A percentile compares a stretch with the other conserved stretches of the same genome.
Evolutionary conservation across 2,888 invertebrate species (phyloP).

Genomic region (Petrolisthes manimaculis): DNA sequence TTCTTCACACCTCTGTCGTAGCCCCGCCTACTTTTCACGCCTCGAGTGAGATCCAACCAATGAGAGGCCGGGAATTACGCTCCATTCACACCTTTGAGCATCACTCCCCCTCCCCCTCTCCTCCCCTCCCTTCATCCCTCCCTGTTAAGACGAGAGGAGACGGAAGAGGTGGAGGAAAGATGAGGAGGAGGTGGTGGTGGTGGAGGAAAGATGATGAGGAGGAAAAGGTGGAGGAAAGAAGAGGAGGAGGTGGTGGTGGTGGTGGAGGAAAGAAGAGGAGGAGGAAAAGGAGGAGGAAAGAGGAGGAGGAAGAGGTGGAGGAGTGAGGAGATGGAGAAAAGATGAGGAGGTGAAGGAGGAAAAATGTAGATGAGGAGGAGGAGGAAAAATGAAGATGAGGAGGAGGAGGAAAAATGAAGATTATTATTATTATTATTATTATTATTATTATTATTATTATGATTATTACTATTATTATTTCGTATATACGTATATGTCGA

Average conservation of each 20-base stretch:
- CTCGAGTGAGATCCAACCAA: constrained; percentile 31
- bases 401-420: too few relatives aligned
- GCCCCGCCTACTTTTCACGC: constrained; percentile 53
- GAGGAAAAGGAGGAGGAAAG: not conserved
- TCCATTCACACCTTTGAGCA: constrained; percentile 38
- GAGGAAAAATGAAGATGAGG: too few relatives aligned
- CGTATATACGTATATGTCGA: too few relatives aligned
- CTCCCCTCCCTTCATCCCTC: not conserved
- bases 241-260: not conserved
- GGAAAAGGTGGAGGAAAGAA: not conserved
- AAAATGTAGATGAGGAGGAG: too few relatives aligned
- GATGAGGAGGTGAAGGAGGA: not conserved
- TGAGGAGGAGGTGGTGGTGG: not conserved
- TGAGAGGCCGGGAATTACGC: constrained; percentile 30
- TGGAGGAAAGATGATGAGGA: not conserved
- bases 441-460: too few relatives aligned
- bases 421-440: too few relatives aligned
- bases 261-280: not conserved
- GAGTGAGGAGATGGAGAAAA: not conserved
- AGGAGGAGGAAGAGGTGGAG: not conserved
- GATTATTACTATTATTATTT: too few relatives aligned
- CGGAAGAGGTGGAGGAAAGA: not conserved
- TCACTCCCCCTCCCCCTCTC: constrained; percentile 3
- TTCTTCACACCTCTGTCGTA: not conserved
- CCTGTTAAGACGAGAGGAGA: constrained; percentile 10